A percentile compares a stretch with the other conserved stretches of the same genome.
Evolutionary conservation across 2,888 invertebrate genomes (phyloP).

Genomic region (Notodonta dromedarius): DNA sequence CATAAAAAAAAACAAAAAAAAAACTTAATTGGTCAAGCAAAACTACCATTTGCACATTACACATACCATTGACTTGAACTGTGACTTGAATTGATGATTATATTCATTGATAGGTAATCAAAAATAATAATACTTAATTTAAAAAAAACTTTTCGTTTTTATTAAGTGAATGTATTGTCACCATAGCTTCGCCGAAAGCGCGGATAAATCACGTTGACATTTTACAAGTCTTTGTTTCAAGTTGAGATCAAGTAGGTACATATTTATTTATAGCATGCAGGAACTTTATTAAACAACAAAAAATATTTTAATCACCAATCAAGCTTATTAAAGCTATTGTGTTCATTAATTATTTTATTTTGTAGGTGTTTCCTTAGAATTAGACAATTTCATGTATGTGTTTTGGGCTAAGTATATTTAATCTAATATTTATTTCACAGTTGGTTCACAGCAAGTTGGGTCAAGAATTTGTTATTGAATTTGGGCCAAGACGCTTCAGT

Average conservation of each 20-base stretch:
- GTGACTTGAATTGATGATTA: too few species aligned
- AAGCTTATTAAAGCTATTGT: neutral
- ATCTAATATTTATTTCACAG: too few species aligned
- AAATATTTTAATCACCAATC: slow-evolving; percentile 23
- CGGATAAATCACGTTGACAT: slow-evolving; percentile 55
- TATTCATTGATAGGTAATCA: too few species aligned
- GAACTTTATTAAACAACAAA: slow-evolving; percentile 24
- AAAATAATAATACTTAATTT: neutral
- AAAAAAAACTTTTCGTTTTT: neutral
- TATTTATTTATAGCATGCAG: slow-evolving; percentile 26
- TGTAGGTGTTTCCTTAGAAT: neutral
- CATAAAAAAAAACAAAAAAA: too few species aligned
- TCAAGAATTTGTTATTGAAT: too few species aligned
- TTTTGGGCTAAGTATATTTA: too few species aligned
- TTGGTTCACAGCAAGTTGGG: too few species aligned
- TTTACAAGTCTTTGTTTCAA: slow-evolving; percentile 46
- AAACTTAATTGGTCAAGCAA: too few species aligned
- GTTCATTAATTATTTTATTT: neutral
- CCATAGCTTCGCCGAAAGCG: slow-evolving; percentile 28
- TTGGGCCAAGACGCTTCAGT: too few species aligned
- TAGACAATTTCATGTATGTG: too few species aligned
- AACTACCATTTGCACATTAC: too few species aligned
- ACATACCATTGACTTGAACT: too few species aligned
- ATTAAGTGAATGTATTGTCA: slow-evolving; percentile 19
- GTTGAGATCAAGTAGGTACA: slow-evolving; percentile 22